These are phyloP conservation scores for Misgurnus mizolepis DNA, from an alignment of 2,113 vertebrate genomes.

Conservation along the genomic window DNA sequence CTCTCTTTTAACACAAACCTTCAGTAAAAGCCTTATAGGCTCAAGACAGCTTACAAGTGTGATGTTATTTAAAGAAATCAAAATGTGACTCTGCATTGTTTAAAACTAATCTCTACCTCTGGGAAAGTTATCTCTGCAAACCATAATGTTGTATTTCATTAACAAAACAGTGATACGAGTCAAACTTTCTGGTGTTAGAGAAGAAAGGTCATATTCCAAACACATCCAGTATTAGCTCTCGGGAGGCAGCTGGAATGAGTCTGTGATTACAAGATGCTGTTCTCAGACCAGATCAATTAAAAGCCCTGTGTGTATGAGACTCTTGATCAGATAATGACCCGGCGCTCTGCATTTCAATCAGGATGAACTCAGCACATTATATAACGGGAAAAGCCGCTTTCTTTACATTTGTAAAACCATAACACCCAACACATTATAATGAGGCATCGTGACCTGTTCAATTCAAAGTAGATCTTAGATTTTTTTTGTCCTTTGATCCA, in stretches of 20 bases:
- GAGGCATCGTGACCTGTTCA: not conserved
- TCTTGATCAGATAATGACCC: slow-evolving; percentile 59
- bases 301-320: slow-evolving; percentile 61
- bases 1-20: not conserved
- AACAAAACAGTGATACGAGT: slow-evolving; percentile 8
- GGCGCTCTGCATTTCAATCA: slow-evolving; percentile 61
- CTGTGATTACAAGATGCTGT: slow-evolving; percentile 63
- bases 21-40: not conserved
- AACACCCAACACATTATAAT: slow-evolving; percentile 5
- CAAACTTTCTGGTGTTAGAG: slow-evolving; percentile 40
- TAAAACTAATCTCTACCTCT: slow-evolving; percentile 5
- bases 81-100: slow-evolving; percentile 2
- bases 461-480: not conserved
- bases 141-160: slow-evolving; percentile 1
- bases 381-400: slow-evolving; percentile 25
- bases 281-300: slow-evolving; percentile 69
- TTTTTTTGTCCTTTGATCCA: no score
- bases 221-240: slow-evolving; percentile 57
- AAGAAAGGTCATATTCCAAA: slow-evolving; percentile 67
- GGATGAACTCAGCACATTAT: slow-evolving; percentile 41
- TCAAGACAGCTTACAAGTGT: not conserved
- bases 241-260: slow-evolving; percentile 63
- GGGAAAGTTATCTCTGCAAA: not conserved
- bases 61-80: not conserved
- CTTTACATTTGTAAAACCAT: slow-evolving; percentile 11